phyloP scores from a whole-genome alignment of 2,113 vertebrate genomes.

The Phaetusa simplex region DNA sequence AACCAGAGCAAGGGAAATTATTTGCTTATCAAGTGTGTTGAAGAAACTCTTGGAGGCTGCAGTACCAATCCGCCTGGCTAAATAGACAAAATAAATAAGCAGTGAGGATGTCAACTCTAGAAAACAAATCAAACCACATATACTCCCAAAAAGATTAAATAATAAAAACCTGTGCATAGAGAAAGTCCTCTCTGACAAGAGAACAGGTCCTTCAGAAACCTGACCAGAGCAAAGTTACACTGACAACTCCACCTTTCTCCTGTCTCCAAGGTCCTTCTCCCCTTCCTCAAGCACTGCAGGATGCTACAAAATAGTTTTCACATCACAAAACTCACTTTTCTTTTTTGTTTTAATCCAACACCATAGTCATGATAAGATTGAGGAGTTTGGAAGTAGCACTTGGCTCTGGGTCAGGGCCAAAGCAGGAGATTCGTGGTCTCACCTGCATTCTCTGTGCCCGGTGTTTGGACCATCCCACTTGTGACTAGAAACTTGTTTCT shows the following conservation, averaged over 20 bases:
- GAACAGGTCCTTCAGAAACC: not conserved
- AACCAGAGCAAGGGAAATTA: not conserved
- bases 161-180: not conserved
- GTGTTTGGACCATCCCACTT: rapidly evolving
- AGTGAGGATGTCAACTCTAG: not conserved
- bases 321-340: not conserved
- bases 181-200: not conserved
- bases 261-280: not conserved
- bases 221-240: not conserved
- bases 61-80: not conserved
- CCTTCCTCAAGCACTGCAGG: not conserved
- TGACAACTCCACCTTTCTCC: not conserved
- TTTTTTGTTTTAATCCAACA: not conserved
- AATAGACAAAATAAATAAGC: not conserved
- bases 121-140: not conserved
- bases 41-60: not conserved
- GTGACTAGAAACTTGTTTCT: not conserved
- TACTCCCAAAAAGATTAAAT: not conserved
- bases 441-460: rapidly evolving
- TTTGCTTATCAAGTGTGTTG: not conserved
- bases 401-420: not conserved
- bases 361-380: not conserved
- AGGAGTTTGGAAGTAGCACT: not conserved
- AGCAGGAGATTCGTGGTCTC: not conserved
- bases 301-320: not conserved